A percentile compares a stretch with the other conserved stretches of the same genome.
These are phyloP conservation scores for Caenorhabditis inopinata DNA, from an alignment of 1,140 invertebrate species.

Conservation along the genomic window DNA sequence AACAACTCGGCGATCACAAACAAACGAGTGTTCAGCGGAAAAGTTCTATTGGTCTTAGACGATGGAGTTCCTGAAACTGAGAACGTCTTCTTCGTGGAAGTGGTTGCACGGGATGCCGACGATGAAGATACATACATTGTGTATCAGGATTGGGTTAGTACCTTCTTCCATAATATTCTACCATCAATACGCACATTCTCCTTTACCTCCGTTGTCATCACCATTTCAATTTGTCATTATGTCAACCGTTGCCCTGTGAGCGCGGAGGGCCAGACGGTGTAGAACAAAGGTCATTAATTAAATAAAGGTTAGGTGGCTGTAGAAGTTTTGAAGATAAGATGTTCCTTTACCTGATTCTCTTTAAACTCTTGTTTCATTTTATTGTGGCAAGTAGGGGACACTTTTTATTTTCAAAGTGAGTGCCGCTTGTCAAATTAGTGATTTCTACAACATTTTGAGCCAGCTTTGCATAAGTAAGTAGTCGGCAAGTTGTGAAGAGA, in stretches of 20 bases:
- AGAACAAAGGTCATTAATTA: constrained; percentile 6
- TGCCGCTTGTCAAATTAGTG: constrained; percentile 29
- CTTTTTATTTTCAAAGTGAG: constrained; percentile 26
- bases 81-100: neutral
- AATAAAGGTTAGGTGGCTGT: constrained; percentile 4
- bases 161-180: too few species aligned
- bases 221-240: neutral
- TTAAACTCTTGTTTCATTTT: neutral
- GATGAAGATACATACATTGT: constrained; percentile 11
- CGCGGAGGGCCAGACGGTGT: neutral
- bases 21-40: neutral
- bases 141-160: constrained; percentile 15
- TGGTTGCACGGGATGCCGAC: neutral
- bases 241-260: neutral
- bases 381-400: neutral
- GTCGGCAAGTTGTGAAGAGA: constrained; percentile 10
- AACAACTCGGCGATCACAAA: neutral
- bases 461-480: constrained; percentile 32
- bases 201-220: neutral
- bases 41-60: neutral
- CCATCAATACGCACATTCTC: too few species aligned
- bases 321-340: neutral
- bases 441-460: constrained; percentile 24
- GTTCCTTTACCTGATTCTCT: neutral
- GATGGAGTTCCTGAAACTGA: neutral